Evolutionary conservation across 2,888 invertebrate genomes (phyloP).

Genomic region (Oligia latruncula): DNA sequence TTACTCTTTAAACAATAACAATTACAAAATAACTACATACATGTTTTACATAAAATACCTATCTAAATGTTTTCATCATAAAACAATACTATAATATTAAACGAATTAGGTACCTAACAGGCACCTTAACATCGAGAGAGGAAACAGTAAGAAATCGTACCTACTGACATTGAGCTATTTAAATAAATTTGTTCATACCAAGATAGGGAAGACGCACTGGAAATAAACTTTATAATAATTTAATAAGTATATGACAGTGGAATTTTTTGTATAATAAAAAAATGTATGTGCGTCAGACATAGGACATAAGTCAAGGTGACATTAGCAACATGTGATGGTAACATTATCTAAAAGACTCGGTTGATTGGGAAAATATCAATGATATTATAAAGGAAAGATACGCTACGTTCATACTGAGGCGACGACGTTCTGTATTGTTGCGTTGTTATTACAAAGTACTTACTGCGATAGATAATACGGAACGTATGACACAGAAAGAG

Average conservation of each 20-base stretch:
- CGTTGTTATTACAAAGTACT: no score
- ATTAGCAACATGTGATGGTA: constrained; percentile 20
- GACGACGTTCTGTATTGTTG: no score
- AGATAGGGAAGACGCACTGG: constrained; percentile 38
- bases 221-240: constrained; percentile 40
- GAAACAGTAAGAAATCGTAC: constrained; percentile 17
- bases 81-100: constrained; percentile 23
- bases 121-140: constrained; percentile 5
- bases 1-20: constrained; percentile 26
- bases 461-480: no score
- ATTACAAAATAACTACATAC: constrained; percentile 9
- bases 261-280: constrained; percentile 12
- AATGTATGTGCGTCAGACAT: constrained; percentile 46
- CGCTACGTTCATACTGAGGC: no score
- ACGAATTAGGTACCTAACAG: constrained; percentile 11
- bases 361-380: not conserved
- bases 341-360: constrained; percentile 20
- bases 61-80: constrained; percentile 35
- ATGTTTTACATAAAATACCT: constrained; percentile 26
- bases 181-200: constrained; percentile 20
- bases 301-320: constrained; percentile 50
- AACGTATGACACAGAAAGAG: no score
- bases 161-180: constrained; percentile 50
- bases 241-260: not conserved
- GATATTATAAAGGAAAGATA: no score